Conservation (phyloP, 1,140 invertebrate genomes). For the Tetragonula clypearis region DNA sequence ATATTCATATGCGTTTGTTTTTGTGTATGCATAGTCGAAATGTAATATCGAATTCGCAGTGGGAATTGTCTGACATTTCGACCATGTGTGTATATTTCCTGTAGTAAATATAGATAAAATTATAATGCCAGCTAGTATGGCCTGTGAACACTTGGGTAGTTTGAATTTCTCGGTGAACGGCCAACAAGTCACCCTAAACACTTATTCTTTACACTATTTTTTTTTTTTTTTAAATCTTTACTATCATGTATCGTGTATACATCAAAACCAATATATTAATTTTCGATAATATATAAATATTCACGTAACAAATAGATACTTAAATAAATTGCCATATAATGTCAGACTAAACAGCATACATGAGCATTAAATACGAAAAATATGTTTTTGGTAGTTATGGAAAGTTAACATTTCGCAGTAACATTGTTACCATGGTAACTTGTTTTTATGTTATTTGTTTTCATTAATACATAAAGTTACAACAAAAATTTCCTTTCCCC, state of each 20-base stretch:
- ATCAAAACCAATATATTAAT: slow-evolving; percentile 54
- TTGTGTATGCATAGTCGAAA: slow-evolving; percentile 48
- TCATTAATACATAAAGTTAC: slow-evolving; percentile 9
- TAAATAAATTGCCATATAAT: slow-evolving; percentile 49
- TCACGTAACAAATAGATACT: slow-evolving; percentile 47
- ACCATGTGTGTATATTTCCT: slow-evolving; percentile 52
- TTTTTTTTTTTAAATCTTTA: slow-evolving; percentile 32
- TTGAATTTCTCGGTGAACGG: slow-evolving; percentile 61
- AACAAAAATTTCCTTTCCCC: background rate
- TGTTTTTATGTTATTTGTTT: slow-evolving; percentile 30
- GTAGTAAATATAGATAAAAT: slow-evolving; percentile 63
- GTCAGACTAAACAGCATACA: slow-evolving; percentile 39
- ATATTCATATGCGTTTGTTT: slow-evolving; percentile 40
- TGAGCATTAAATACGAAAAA: slow-evolving; percentile 51
- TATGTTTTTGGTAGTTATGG: slow-evolving; percentile 30
- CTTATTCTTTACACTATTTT: slow-evolving; percentile 52
- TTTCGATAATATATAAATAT: slow-evolving; percentile 48
- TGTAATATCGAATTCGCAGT: slow-evolving; percentile 46
- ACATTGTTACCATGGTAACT: slow-evolving; percentile 68
- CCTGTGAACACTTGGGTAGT: slow-evolving; percentile 74
- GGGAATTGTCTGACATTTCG: slow-evolving; percentile 51
- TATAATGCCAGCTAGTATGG: slow-evolving; percentile 62
- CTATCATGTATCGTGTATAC: slow-evolving; percentile 49
- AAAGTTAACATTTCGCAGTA: slow-evolving; percentile 62
- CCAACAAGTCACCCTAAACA: slow-evolving; percentile 45